Conservation (phyloP, 2,888 invertebrate genomes). For the Sinohyriopsis cumingii region DNA sequence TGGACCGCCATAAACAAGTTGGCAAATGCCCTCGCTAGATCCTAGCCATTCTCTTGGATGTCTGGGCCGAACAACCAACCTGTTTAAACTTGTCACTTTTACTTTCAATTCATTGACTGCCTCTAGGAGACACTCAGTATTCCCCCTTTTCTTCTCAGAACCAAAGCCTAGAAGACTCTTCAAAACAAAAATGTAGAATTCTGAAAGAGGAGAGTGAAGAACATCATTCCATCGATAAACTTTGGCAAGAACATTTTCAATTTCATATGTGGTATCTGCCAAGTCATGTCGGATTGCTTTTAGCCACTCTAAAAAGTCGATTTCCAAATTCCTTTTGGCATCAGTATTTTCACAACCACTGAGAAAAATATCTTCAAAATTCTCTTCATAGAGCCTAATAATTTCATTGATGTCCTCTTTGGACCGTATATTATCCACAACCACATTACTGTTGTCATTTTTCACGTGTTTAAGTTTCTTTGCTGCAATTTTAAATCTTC, state of each 20-base stretch:
- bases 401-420: conserved; percentile 22
- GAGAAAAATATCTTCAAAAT: conserved; percentile 14
- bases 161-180: conserved; percentile 40
- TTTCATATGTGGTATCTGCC: conserved; percentile 7
- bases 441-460: conserved; percentile 4
- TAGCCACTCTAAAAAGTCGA: conserved; percentile 35
- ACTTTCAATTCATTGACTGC: conserved; percentile 21
- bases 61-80: conserved; percentile 17
- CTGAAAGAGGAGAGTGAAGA: conserved; percentile 23
- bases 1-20: conserved; percentile 17
- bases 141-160: conserved; percentile 10
- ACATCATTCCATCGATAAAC: conserved; percentile 29
- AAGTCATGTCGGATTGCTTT: conserved; percentile 25
- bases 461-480: conserved; percentile 24
- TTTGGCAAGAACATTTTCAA: conserved; percentile 25
- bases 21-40: conserved; percentile 19
- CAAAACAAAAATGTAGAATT: conserved; percentile 32
- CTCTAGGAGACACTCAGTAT: conserved; percentile 20
- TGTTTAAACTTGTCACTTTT: conserved; percentile 21
- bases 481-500: conserved; percentile 25
- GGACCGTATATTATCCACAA: conserved; percentile 17
- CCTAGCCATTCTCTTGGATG: conserved; percentile 41
- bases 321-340: conserved; percentile 21
- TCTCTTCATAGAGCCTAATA: conserved; percentile 25
- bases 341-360: conserved; percentile 6